Base-by-base conservation (phyloP, 2,797 vertebrate genomes). In the Halcyon leucocephala region DNA sequence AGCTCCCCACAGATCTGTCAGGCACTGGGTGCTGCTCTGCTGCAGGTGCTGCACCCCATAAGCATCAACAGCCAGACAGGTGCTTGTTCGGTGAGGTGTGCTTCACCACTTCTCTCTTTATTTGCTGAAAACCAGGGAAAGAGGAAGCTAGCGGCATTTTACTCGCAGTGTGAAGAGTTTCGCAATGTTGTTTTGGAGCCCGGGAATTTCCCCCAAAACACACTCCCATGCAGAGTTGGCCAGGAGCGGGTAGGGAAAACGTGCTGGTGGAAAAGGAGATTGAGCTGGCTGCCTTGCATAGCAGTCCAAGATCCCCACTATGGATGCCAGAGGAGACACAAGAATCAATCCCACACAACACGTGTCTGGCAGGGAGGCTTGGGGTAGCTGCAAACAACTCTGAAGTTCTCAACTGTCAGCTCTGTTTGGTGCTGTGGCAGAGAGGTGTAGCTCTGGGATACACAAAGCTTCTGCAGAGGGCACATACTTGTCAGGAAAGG, bases 1-100 rank as follows among this genome's bases (percentile, higher is more conserved):
- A 71, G 29, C 2, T 61, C 35, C 24, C 24, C 6, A 4, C 35
- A 42, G 29, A 70, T 22, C 5, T 69, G 26, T 29, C 20, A 22
- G 26, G 55, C 5, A 5, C 17, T 0, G 0, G 4, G 6, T 33
- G 21, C 49, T 60, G 49, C 0, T 0, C 37, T 76, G 33, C 41
- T 62, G 31, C 8, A 2, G 55, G 10, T 4, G 7, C 48, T 55
- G 61, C 46, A 42, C 16, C 33, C 33, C 10, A 0, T 57, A 77
- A 26, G 9, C 42, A 46, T 26, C 0, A 0, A 15, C 31, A 58
- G 2, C 37, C 3, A 0, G 8, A 19, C 1, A 3, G 52, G 7
- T n/a, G 15, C 44, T 42, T 93, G 8, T 74, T 83, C 42, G 44
- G 33, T 58, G n/a, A 82, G 49, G n/a, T 55, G 92, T 71, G 28